Evolutionary conservation across 2,888 invertebrate species (phyloP).

Genomic region (Aphidius colemani): DNA sequence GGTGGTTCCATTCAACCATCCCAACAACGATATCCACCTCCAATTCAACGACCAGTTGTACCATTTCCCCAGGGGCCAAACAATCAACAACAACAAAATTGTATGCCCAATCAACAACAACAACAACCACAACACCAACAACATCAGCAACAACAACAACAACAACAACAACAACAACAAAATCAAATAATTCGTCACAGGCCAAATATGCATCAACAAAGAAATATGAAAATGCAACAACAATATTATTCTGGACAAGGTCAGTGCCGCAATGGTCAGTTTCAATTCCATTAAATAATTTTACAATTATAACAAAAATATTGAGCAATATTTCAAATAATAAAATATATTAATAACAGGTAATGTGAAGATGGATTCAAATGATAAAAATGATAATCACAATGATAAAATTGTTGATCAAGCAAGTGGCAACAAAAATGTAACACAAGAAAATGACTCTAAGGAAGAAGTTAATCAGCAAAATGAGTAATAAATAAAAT

Average conservation of each 20-base stretch:
- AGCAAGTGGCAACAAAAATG: conserved; percentile 49
- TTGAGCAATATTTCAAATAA: background rate
- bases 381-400: conserved; percentile 55
- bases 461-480: conserved; percentile 59
- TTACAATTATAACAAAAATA: conserved; percentile 30
- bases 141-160: conserved; percentile 38
- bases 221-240: conserved; percentile 59
- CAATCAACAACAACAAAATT: conserved; percentile 46
- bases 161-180: conserved; percentile 53
- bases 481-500: conserved; percentile 49
- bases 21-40: conserved; percentile 60
- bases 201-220: conserved; percentile 42
- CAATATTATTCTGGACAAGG: conserved; percentile 64
- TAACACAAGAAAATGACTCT: conserved; percentile 53
- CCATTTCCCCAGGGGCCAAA: conserved; percentile 62
- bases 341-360: conserved; percentile 41
- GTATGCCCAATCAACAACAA: conserved; percentile 54
- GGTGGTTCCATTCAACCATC: conserved; percentile 56
- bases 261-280: conserved; percentile 45
- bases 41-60: conserved; percentile 64
- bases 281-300: conserved; percentile 17
- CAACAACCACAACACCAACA: conserved; percentile 11
- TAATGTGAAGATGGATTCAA: conserved; percentile 57
- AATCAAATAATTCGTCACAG: conserved; percentile 53
- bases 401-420: conserved; percentile 55